Conservation (phyloP, 2,113 vertebrate genomes). For the Xiphorhynchus elegans region DNA sequence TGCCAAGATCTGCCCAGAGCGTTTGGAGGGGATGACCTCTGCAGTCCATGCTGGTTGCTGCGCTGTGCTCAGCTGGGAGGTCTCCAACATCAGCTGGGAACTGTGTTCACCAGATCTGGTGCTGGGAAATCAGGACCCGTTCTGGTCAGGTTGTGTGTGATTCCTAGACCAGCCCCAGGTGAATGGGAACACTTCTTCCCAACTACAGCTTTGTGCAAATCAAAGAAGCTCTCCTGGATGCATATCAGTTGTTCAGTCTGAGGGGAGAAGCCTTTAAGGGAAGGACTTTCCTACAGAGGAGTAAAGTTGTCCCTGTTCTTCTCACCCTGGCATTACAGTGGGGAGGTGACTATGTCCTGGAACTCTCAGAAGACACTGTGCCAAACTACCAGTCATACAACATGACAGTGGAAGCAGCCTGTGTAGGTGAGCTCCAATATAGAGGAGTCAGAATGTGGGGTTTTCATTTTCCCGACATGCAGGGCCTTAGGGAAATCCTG, state of each 20-base stretch:
- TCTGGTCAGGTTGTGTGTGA: background rate
- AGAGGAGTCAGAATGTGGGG: background rate
- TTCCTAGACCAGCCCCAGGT: background rate
- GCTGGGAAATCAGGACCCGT: background rate
- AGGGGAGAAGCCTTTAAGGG: background rate
- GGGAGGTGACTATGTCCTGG: background rate
- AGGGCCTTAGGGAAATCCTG: background rate
- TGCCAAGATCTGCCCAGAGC: background rate
- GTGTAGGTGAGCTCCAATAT: background rate
- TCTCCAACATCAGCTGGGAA: background rate
- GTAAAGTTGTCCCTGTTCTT: background rate
- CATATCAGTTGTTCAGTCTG: background rate
- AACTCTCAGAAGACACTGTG: fast-evolving
- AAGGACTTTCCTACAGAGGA: fast-evolving
- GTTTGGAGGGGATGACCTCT: background rate
- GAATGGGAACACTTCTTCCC: background rate
- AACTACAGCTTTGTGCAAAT: fast-evolving
- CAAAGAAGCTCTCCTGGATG: background rate
- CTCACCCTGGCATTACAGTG: background rate
- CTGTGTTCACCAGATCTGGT: background rate
- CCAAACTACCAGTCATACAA: background rate
- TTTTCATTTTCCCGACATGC: background rate
- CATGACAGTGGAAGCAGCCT: fast-evolving
- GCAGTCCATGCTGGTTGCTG: background rate
- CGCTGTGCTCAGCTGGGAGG: background rate